A percentile compares a stretch with the other conserved stretches of the same genome.
These are phyloP conservation scores for Thysanoteuthis rhombus DNA, from an alignment of 2,888 invertebrate species.

Conservation along the genomic window DNA sequence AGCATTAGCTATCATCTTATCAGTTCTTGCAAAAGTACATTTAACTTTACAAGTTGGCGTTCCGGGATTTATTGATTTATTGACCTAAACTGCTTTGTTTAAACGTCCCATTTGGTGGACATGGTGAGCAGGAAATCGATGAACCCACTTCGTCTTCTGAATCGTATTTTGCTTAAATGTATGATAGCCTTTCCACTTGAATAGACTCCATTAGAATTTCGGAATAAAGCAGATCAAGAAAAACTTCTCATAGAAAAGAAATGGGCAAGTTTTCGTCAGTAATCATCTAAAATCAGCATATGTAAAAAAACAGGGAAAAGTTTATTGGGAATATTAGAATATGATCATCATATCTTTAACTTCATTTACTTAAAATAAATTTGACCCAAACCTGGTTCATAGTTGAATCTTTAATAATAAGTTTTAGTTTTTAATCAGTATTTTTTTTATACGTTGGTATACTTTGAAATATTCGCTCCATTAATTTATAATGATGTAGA, in stretches of 20 bases:
- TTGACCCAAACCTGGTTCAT: no score
- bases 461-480: no score
- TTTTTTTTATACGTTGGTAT: no score
- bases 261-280: background rate
- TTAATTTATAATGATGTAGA: no score
- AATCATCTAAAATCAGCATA: no score
- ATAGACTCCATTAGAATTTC: background rate
- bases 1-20: background rate
- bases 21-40: background rate
- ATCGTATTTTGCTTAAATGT: background rate
- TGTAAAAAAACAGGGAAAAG: no score
- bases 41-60: background rate
- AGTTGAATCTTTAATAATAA: no score
- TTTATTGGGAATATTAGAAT: no score
- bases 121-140: background rate
- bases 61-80: background rate
- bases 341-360: no score
- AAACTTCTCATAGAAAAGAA: background rate
- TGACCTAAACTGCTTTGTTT: background rate
- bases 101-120: background rate
- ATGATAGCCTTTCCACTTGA: background rate
- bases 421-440: no score
- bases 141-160: background rate
- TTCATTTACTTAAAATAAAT: no score
- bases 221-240: background rate